Evolutionary conservation across 2,113 vertebrate genomes (phyloP), one percentile per base, ranked within the genome.

Genomic region (Strix aluco): DNA sequence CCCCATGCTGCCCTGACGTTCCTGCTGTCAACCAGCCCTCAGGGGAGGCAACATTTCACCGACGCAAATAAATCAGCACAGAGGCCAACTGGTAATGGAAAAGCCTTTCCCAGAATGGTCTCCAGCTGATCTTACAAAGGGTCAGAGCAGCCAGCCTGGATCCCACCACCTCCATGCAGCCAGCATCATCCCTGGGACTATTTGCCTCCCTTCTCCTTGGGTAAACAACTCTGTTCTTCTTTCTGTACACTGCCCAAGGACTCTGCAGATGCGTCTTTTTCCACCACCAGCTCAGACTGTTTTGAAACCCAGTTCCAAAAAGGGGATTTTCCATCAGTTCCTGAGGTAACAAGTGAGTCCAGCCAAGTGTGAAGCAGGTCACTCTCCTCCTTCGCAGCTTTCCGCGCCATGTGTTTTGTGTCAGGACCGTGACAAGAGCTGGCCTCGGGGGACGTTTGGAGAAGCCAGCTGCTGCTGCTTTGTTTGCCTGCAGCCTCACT

Each of bases 241-340:
- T 88, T 91, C 71, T 70, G 11, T 27, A 42, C 18, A 15, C 82
- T 63, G 80, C 90, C 93, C 87, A 81, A 74, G 85, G 13, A 90
- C 80, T 92, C 82, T n/a, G 22, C 42, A 83, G 67, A 62, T 55
- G 63, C 86, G 42, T 96, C 74, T 67, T 59, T 88, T 91, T 81
- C 70, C 69, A 58, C 12, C 55, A 58, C 73, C 92, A 90, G 75
- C 55, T 74, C 86, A 82, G 85, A 40, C 8, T 11, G 38, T 10
- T 90, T 91, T 61, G 13, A 85, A 87, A 27, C 16, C 32, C 12
- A 3, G 2, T 15, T 80, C 52, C 42, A 79, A 91, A 51, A 14
- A 15, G 15, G n/a, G 30, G 85, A 25, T 20, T 70, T 80, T 72
- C 78, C 67, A 47, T 15, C 47, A 32, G 38, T 44, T 94, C n/a